phyloP scores from a whole-genome alignment of 64 coral and sea anemone genomes.

The Acropora yongei region DNA sequence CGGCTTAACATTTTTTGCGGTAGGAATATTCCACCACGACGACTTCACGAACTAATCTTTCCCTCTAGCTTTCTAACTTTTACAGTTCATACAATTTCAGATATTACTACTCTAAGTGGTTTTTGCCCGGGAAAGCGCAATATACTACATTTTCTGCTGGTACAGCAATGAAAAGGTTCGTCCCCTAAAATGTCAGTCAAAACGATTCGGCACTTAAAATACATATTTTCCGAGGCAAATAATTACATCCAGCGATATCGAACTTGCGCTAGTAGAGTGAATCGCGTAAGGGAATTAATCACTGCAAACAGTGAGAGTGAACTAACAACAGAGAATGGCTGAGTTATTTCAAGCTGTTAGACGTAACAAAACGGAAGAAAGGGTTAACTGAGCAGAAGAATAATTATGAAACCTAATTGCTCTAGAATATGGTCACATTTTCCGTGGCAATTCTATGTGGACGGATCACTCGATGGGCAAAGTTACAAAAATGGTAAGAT shows the following conservation, averaged over 20 bases:
- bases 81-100: not conserved
- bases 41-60: not conserved
- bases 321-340: not conserved
- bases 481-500: not conserved
- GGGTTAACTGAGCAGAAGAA: not conserved
- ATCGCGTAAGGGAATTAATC: not conserved
- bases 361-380: not conserved
- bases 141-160: not conserved
- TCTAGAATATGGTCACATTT: slow-evolving; percentile 29
- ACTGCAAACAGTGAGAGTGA: not conserved
- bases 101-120: not conserved
- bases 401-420: not conserved
- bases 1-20: not conserved
- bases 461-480: slow-evolving; percentile 1
- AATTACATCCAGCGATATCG: slow-evolving; percentile 36
- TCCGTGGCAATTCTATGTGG: slow-evolving; percentile 6
- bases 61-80: not conserved
- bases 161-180: not conserved
- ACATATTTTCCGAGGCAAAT: not conserved
- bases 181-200: slow-evolving; percentile 16
- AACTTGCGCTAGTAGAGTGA: not conserved
- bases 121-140: slow-evolving; percentile 5
- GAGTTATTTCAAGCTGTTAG: slow-evolving; percentile 12
- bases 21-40: not conserved
- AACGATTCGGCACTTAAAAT: slow-evolving; percentile 10